These are phyloP conservation scores for Melanostoma mellinum DNA, from an alignment of 2,888 invertebrate genomes.

Conservation along the genomic window DNA sequence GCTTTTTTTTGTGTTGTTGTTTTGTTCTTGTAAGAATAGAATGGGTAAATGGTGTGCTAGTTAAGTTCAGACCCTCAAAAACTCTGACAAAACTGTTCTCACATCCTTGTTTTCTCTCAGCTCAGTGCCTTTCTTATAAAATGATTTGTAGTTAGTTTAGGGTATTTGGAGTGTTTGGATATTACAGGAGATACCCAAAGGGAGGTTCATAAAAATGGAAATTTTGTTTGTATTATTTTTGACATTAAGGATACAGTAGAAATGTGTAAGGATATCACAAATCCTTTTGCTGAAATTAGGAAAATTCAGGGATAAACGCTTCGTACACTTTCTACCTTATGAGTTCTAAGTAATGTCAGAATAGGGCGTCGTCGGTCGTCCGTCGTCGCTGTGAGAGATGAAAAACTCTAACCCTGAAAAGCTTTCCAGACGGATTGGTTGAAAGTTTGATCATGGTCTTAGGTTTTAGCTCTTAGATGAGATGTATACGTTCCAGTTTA, in stretches of 20 bases:
- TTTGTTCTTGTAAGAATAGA: neutral
- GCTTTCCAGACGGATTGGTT: too few relatives aligned
- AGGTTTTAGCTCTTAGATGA: too few relatives aligned
- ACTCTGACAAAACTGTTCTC: constrained; percentile 46
- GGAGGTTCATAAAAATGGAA: constrained; percentile 42
- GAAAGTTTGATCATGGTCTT: too few relatives aligned
- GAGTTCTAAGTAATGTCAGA: too few relatives aligned
- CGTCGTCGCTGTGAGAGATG: too few relatives aligned
- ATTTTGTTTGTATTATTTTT: constrained; percentile 15
- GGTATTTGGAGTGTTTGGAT: constrained; percentile 26
- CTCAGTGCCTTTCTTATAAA: constrained; percentile 33
- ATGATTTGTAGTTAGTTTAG: constrained; percentile 65
- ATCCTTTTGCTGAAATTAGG: constrained; percentile 58
- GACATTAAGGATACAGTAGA: constrained; percentile 35
- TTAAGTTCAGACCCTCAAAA: constrained; percentile 52
- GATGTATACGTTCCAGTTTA: too few relatives aligned
- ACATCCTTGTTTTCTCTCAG: constrained; percentile 32
- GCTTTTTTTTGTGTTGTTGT: constrained; percentile 23
- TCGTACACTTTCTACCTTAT: neutral
- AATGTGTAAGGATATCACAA: constrained; percentile 50
- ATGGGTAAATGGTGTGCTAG: constrained; percentile 54
- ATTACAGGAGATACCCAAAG: constrained; percentile 22
- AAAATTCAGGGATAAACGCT: constrained; percentile 44
- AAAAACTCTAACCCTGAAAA: too few relatives aligned
- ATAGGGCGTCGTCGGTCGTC: too few relatives aligned